Evolutionary conservation across 2,797 vertebrate species (phyloP).

Genomic region (Tokudaia muenninki): DNA sequence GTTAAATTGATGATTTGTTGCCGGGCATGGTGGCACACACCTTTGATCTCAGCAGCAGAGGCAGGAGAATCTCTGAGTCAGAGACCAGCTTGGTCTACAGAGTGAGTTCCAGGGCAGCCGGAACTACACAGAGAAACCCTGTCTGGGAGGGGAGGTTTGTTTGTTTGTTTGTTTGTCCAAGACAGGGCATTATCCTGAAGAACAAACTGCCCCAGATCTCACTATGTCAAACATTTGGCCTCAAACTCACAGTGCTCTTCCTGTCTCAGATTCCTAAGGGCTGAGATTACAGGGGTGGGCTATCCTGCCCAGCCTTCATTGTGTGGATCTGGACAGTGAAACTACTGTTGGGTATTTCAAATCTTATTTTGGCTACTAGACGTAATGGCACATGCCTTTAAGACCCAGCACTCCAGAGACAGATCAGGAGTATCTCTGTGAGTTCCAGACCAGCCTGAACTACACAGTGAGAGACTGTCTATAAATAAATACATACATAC

Average conservation of each 20-base stretch:
- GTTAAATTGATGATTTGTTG: not conserved
- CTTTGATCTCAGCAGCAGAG: not conserved
- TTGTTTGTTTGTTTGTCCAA: not conserved
- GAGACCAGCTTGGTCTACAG: not conserved
- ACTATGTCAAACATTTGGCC: not conserved
- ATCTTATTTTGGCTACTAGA: not conserved
- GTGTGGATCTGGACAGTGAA: not conserved
- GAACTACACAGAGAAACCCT: not conserved
- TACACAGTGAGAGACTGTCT: not conserved
- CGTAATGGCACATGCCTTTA: fast-evolving
- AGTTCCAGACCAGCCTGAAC: not conserved
- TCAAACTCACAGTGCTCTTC: not conserved
- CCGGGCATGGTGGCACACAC: not conserved
- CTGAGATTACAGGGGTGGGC: not conserved
- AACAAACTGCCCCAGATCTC: not conserved
- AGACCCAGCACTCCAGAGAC: not conserved
- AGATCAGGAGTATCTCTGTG: not conserved
- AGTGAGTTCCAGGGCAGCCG: not conserved
- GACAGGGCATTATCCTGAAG: not conserved
- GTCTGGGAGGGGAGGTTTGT: not conserved
- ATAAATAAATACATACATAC: not conserved
- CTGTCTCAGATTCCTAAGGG: not conserved
- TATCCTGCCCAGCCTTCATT: not conserved
- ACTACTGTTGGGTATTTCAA: not conserved
- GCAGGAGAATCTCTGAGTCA: not conserved